These are phyloP conservation scores for Choreutis nemorana DNA, from an alignment of 2,888 invertebrate species.

Conservation along the genomic window DNA sequence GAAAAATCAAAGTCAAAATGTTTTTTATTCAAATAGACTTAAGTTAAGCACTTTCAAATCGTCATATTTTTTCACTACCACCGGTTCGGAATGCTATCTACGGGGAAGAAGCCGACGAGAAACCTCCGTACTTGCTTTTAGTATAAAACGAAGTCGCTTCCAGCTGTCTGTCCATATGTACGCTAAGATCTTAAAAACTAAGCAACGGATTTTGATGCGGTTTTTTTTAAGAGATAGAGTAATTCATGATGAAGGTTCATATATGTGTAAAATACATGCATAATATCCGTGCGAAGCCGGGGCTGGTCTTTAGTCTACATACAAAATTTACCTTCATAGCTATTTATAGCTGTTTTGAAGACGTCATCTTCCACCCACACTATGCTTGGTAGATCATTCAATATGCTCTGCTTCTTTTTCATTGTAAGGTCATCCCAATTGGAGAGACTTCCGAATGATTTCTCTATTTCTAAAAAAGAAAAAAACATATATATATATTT, in stretches of 20 bases:
- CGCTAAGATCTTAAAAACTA: no score
- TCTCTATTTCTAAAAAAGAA: slow-evolving; percentile 18
- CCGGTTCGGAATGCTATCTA: no score
- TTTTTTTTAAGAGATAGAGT: neutral
- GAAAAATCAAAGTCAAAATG: no score
- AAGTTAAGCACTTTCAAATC: no score
- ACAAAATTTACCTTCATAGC: slow-evolving; percentile 15
- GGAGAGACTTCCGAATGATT: slow-evolving; percentile 24
- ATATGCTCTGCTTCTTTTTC: slow-evolving; percentile 14
- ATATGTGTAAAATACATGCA: no score
- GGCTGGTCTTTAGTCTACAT: neutral
- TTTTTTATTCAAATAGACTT: no score
- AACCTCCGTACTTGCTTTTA: no score
- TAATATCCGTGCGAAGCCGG: neutral
- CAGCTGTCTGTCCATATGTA: no score
- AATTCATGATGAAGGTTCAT: neutral
- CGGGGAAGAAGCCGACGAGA: no score
- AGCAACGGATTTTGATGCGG: no score
- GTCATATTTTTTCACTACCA: no score
- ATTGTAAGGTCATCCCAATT: slow-evolving; percentile 28
- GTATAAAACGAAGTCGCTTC: no score
- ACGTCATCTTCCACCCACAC: slow-evolving; percentile 18
- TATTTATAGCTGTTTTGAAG: slow-evolving; percentile 12
- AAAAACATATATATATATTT: neutral
- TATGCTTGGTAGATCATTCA: slow-evolving; percentile 12